Evolutionary conservation across 2,113 vertebrate species (phyloP), one percentile per base, ranked within the genome.

Genomic region (Tringa solitaria): DNA sequence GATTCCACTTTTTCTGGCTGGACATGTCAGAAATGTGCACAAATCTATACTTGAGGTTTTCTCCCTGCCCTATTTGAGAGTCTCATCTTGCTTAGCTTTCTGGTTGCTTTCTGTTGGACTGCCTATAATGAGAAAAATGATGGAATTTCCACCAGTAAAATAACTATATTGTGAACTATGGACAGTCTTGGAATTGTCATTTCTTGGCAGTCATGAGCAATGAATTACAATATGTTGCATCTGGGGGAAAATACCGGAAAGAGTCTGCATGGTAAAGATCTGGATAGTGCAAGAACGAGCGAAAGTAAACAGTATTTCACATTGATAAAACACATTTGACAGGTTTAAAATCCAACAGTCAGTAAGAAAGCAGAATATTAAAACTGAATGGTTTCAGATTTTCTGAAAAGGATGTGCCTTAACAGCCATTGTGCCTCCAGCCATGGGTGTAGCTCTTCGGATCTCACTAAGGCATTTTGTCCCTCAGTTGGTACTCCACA

Each of bases 261-360:
- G 33, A 73, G 33, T 64, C 70, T 69, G 70, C 26, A 17, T 1
- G 1, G 50, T 79, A 69, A 82, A 91, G 70, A 69, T 35, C 78
- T 76, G 74, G 32, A 82, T 16, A 79, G 23, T 57, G 15, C 65
- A 87, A 89, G 74, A 91, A 84, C 18, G 22, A 89, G 74, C 53
- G 82, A 73, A 89, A 93, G 32, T 79, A 90, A 95, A 82, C 84
- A 95, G 39, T 26, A 46, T 87, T 82, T 94, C 80, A 80, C 45
- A 69, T 10, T 82, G 84, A 87, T 85, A 87, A 85, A 95, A 84
- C 11, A 70, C 80, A 89, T 33, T 64, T 39, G 61, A 53, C 91
- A 89, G 43, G 24, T 75, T 94, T 76, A 61, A 93, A 95, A 82
- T 64, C 82, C 0, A 4, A 50, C 8, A 53, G 65, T 54, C 26